A percentile compares a stretch with the other conserved stretches of the same genome.
Evolutionary conservation across 2,888 invertebrate species (phyloP).

Genomic region (Synergus umbraculus): DNA sequence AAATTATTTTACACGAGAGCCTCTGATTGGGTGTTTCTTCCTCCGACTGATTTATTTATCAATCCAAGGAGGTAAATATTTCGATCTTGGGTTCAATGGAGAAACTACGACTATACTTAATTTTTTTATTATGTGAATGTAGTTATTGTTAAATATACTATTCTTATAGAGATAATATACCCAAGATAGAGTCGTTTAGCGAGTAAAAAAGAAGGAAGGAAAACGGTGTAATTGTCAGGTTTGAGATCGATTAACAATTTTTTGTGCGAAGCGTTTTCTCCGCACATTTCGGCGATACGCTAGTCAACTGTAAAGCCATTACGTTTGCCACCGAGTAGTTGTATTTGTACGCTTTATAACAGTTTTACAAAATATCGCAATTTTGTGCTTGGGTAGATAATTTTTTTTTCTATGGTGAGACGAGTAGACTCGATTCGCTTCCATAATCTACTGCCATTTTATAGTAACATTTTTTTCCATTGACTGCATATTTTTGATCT

Average conservation of each 20-base stretch:
- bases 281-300: slow-evolving; percentile 59
- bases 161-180: slow-evolving; percentile 71
- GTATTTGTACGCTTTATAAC: slow-evolving; percentile 38
- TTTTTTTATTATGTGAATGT: slow-evolving; percentile 69
- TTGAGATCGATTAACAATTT: neutral
- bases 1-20: slow-evolving; percentile 68
- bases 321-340: slow-evolving; percentile 53
- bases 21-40: slow-evolving; percentile 21
- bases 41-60: slow-evolving; percentile 19
- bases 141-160: slow-evolving; percentile 72
- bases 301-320: slow-evolving; percentile 67
- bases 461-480: neutral
- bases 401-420: neutral
- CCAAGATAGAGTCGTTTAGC: slow-evolving; percentile 57
- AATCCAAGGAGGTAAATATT: slow-evolving; percentile 41
- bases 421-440: neutral
- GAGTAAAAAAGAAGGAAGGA: slow-evolving; percentile 40
- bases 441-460: slow-evolving; percentile 12
- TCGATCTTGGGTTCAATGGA: slow-evolving; percentile 59
- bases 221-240: neutral
- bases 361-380: neutral
- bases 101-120: slow-evolving; percentile 69
- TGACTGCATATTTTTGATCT: neutral
- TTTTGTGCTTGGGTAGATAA: slow-evolving; percentile 1
- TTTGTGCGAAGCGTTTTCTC: slow-evolving; percentile 53